Evolutionary conservation across 2,797 vertebrate genomes (phyloP).

Genomic region (Cheirogaleus major): DNA sequence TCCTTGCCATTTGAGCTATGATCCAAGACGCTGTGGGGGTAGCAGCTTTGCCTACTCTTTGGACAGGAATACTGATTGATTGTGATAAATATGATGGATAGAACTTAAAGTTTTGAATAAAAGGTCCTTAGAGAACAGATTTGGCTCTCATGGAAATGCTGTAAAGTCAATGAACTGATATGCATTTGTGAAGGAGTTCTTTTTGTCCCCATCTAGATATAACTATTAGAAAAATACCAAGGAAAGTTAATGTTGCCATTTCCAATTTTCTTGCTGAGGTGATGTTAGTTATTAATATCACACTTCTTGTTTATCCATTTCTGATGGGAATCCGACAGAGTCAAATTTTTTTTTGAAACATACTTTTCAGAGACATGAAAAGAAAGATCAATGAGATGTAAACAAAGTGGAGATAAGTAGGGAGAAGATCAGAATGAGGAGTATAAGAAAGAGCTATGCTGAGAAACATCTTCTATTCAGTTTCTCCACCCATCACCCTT

Average conservation of each 20-base stretch:
- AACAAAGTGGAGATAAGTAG: constrained; percentile 18
- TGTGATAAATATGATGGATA: background rate
- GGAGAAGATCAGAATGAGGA: background rate
- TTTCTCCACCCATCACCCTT: background rate
- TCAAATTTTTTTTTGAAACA: background rate
- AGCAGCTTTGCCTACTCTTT: background rate
- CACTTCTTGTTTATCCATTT: constrained; percentile 43
- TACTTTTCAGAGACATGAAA: constrained; percentile 58
- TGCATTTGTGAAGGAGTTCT: background rate
- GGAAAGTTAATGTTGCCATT: constrained; percentile 36
- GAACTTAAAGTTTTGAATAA: background rate
- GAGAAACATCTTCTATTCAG: background rate
- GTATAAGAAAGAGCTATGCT: background rate
- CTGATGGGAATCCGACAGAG: constrained; percentile 37
- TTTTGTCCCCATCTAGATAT: background rate
- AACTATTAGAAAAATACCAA: constrained; percentile 45
- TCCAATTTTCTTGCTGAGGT: constrained; percentile 55
- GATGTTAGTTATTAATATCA: constrained; percentile 53
- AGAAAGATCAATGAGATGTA: constrained; percentile 30
- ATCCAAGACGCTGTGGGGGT: background rate
- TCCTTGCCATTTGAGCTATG: background rate
- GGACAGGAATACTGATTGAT: background rate
- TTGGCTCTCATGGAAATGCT: background rate
- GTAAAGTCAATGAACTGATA: constrained; percentile 37
- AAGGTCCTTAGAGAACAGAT: background rate